Percentiles rank a stretch among this genome's conserved stretches.
Evolutionary conservation across 2,113 vertebrate genomes (phyloP).

Genomic region (Cariama cristata): DNA sequence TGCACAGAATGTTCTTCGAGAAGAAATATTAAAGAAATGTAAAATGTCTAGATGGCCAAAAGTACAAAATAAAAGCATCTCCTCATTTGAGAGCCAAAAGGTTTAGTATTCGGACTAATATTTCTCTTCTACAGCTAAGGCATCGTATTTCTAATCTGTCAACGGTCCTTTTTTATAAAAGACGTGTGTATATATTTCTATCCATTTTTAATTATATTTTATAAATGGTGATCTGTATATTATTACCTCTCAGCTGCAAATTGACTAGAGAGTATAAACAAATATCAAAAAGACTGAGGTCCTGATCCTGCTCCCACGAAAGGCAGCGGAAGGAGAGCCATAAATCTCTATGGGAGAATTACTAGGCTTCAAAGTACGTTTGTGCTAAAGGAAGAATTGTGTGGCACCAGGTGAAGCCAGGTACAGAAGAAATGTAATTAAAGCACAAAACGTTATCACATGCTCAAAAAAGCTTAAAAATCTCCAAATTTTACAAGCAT

Average conservation of each 20-base stretch:
- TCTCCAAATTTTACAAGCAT: background rate
- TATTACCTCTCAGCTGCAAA: constrained; percentile 25
- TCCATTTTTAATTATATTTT: constrained; percentile 18
- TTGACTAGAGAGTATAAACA: background rate
- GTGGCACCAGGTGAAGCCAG: constrained; percentile 16
- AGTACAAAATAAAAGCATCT: constrained; percentile 20
- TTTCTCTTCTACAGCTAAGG: constrained; percentile 31
- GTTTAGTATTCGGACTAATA: constrained; percentile 29
- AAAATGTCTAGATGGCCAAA: constrained; percentile 6
- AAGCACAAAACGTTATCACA: background rate
- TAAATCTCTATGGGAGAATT: constrained; percentile 2
- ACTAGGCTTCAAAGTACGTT: background rate
- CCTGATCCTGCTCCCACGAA: background rate
- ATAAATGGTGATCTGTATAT: constrained; percentile 23
- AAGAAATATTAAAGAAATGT: background rate
- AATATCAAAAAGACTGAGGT: background rate
- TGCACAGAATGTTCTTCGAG: background rate
- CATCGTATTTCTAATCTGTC: constrained; percentile 27
- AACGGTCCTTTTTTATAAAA: constrained; percentile 5
- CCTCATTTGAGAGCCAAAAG: constrained; percentile 17
- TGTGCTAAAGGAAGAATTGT: background rate
- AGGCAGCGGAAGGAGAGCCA: background rate
- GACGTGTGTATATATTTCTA: constrained; percentile 25
- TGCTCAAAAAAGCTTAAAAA: background rate
- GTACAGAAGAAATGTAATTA: background rate